Conservation (phyloP, 2,797 vertebrate genomes). For the Danio kyathit region DNA sequence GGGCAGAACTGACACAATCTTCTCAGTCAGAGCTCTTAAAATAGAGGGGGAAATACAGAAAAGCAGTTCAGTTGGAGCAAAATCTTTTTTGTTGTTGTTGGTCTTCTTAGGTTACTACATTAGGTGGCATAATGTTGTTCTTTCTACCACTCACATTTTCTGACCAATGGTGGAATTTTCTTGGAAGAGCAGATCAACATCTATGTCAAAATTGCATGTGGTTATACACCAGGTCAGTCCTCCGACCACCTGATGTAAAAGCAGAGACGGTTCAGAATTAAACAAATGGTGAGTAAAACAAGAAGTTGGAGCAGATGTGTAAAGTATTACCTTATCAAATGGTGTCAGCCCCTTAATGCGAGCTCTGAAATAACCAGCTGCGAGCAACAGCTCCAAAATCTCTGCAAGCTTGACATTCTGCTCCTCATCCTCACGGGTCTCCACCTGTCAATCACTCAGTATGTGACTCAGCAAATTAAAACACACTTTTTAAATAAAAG, state of each 20-base stretch:
- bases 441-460: constrained; percentile 80
- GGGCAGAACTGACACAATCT: constrained; percentile 95
- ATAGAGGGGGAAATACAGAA: not conserved
- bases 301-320: not conserved
- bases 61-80: not conserved
- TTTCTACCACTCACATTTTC: constrained; percentile 88
- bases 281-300: not conserved
- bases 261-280: not conserved
- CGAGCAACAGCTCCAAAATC: constrained; percentile 95
- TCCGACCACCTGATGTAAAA: constrained; percentile 88
- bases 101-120: not conserved
- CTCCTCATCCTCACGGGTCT: constrained; percentile 96
- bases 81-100: not conserved
- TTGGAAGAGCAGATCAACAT: constrained; percentile 96
- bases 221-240: constrained; percentile 99
- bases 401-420: constrained; percentile 92
- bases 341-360: constrained; percentile 96
- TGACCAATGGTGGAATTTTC: constrained; percentile 98
- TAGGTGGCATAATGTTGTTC: not conserved
- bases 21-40: constrained; percentile 93
- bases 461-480: not conserved
- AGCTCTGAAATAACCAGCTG: constrained; percentile 96
- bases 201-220: constrained; percentile 95
- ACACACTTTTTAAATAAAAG: too few species aligned
- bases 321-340: constrained; percentile 90